A percentile compares a stretch with the other conserved stretches of the same genome.
phyloP scores from a whole-genome alignment of 2,888 invertebrate species.

The Drosophila vallismaia region DNA sequence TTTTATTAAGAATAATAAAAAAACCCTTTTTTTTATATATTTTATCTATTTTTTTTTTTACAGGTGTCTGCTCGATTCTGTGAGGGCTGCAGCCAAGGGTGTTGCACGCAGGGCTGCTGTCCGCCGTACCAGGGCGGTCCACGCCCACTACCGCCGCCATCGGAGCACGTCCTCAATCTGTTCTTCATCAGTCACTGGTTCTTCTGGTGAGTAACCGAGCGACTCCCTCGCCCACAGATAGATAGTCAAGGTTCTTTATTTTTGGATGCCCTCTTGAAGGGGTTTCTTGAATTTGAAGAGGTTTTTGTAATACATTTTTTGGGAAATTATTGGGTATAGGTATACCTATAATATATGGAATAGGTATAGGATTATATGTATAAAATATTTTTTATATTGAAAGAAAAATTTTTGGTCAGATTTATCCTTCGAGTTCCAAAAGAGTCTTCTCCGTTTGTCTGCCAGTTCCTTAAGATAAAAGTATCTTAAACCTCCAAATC shows the following conservation, averaged over 20 bases:
- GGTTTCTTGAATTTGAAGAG: too few species aligned
- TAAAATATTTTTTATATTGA: too few species aligned
- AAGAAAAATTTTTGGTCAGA: too few species aligned
- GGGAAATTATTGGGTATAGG: too few species aligned
- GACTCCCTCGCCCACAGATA: not conserved
- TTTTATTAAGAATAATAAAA: too few species aligned
- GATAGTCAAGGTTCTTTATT: conserved; percentile 2
- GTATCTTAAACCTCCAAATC: too few species aligned
- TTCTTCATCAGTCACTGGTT: conserved; percentile 89
- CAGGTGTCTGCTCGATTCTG: conserved; percentile 86
- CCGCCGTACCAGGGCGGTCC: conserved; percentile 84
- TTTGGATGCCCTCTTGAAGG: not conserved
- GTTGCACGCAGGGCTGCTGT: conserved; percentile 89
- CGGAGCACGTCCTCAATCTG: conserved; percentile 86
- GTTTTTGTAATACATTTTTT: too few species aligned
- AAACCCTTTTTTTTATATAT: conserved; percentile 24
- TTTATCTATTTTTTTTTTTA: conserved; percentile 13
- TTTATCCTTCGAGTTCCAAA: too few species aligned
- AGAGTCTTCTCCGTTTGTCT: too few species aligned
- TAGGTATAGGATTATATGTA: too few species aligned
- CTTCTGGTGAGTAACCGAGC: conserved; percentile 85
- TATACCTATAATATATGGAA: too few species aligned
- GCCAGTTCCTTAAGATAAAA: too few species aligned
- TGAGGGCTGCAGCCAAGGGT: conserved; percentile 87
- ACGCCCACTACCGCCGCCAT: conserved; percentile 85